Conservation (phyloP, 1,140 invertebrate genomes). For the Zaprionus taronus region DNA sequence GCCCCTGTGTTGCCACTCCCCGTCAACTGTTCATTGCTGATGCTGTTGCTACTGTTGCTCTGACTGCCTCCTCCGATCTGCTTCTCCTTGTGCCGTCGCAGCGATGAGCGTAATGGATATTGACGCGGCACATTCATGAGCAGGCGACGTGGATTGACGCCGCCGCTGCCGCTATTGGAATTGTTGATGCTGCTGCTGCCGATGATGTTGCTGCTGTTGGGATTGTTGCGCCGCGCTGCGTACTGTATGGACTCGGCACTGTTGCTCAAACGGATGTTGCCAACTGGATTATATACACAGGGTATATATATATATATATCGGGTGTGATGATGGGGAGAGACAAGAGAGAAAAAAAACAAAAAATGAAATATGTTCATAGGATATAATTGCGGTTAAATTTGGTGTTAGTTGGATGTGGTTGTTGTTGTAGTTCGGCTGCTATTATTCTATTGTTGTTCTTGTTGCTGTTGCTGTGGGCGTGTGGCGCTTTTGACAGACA, state of each 20-base stretch:
- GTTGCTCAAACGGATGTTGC: conserved; percentile 87
- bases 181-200: conserved; percentile 52
- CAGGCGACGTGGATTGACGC: conserved; percentile 85
- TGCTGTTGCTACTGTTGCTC: conserved; percentile 75
- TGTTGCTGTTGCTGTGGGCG: conserved; percentile 25
- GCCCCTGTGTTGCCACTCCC: conserved; percentile 18
- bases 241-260: conserved; percentile 88
- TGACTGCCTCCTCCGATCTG: conserved; percentile 71
- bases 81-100: conserved; percentile 89
- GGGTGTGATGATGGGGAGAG: conserved; percentile 8
- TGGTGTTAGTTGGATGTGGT: conserved; percentile 34
- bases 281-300: conserved; percentile 75
- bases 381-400: conserved; percentile 18
- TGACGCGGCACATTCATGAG: conserved; percentile 87
- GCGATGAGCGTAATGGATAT: conserved; percentile 88
- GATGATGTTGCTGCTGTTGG: conserved; percentile 86
- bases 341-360: conserved; percentile 54
- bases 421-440: conserved; percentile 6
- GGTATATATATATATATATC: conserved; percentile 19
- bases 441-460: conserved; percentile 29
- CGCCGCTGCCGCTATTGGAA: conserved; percentile 73
- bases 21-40: conserved; percentile 27
- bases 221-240: conserved; percentile 85
- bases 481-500: conserved; percentile 40
- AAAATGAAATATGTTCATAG: conserved; percentile 64